Evolutionary conservation across 2,113 vertebrate genomes (phyloP).

Genomic region (Clarias magur): DNA sequence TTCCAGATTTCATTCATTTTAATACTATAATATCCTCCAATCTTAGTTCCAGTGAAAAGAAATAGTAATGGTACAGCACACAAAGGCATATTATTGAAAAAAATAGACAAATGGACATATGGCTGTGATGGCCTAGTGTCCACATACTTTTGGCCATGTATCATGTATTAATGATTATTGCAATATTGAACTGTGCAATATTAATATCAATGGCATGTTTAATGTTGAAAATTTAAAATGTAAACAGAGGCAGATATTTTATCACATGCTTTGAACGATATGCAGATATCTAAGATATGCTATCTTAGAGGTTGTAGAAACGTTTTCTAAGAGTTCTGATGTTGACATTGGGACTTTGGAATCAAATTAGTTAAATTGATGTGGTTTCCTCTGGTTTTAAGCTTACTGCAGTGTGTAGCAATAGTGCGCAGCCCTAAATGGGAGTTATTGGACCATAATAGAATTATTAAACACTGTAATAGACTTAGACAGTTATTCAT

Average conservation of each 20-base stretch:
- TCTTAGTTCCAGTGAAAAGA: neutral
- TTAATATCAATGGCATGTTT: neutral
- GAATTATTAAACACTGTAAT: neutral
- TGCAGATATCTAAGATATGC: neutral
- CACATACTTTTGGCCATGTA: neutral
- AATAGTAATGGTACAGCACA: neutral
- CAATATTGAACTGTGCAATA: neutral
- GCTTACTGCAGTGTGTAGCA: neutral
- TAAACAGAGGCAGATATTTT: neutral
- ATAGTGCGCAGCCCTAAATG: neutral
- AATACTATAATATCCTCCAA: neutral
- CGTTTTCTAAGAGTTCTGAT: neutral
- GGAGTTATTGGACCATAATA: neutral
- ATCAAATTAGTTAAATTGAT: neutral
- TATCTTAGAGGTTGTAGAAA: neutral
- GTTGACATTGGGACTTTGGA: neutral
- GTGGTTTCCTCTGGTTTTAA: neutral
- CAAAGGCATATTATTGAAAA: neutral
- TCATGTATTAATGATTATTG: neutral
- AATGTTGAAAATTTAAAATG: neutral
- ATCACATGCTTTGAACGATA: neutral
- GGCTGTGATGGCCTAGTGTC: neutral
- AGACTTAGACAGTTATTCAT: neutral
- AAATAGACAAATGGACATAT: neutral
- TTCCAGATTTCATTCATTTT: neutral